A percentile compares a stretch with the other conserved stretches of the same genome.
Evolutionary conservation across 1,140 invertebrate species (phyloP).

Genomic region (Doryteuthis pealeii): DNA sequence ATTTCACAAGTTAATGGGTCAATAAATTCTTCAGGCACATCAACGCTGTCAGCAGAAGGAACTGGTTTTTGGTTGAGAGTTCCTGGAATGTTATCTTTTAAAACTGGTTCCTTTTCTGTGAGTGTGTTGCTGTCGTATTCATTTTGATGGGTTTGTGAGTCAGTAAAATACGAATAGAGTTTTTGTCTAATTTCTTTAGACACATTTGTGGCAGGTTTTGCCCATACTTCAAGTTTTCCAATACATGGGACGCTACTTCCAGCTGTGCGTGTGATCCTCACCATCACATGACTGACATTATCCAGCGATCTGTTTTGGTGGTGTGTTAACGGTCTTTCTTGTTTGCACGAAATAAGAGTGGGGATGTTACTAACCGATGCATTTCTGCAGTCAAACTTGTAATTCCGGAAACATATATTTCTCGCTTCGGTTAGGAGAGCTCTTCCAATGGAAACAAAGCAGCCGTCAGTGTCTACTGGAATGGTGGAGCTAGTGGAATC

Average conservation of each 20-base stretch:
- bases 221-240: slow-evolving; percentile 44
- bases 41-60: slow-evolving; percentile 23
- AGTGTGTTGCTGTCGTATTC: not conserved
- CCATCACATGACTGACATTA: slow-evolving; percentile 37
- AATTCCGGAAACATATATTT: slow-evolving; percentile 33
- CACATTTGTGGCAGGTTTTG: slow-evolving; percentile 28
- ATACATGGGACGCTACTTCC: slow-evolving; percentile 38
- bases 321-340: slow-evolving; percentile 21
- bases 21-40: slow-evolving; percentile 74
- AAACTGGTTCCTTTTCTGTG: not conserved
- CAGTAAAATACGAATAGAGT: not conserved
- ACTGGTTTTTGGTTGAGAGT: not conserved
- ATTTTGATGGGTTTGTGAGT: not conserved
- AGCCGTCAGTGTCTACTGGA: not conserved
- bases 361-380: slow-evolving; percentile 9
- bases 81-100: not conserved
- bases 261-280: slow-evolving; percentile 36
- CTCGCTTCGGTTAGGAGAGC: slow-evolving; percentile 18
- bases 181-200: slow-evolving; percentile 7
- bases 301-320: slow-evolving; percentile 23
- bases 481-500: too few species aligned
- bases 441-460: slow-evolving; percentile 29
- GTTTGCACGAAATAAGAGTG: slow-evolving; percentile 9
- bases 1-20: slow-evolving; percentile 79
- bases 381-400: slow-evolving; percentile 20